Evolutionary conservation across 1,140 invertebrate genomes (phyloP).

Genomic region (Papilio polyxenes): DNA sequence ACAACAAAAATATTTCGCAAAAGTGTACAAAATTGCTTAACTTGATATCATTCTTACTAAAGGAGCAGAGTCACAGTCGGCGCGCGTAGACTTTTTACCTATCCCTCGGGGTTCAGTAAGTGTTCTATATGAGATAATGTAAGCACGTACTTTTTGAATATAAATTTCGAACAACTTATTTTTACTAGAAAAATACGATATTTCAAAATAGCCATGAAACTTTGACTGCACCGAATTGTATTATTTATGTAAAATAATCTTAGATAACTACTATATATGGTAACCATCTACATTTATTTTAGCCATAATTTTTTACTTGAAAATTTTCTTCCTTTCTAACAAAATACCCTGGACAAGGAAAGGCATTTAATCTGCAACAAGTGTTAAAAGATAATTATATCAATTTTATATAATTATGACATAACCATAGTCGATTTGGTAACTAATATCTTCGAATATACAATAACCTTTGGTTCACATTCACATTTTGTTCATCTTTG

Average conservation of each 20-base stretch:
- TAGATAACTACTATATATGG: too few species aligned
- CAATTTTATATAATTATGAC: too few species aligned
- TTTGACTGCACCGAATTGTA: background rate
- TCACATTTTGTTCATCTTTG: too few species aligned
- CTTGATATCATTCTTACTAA: conserved; percentile 19
- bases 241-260: background rate
- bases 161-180: conserved; percentile 4
- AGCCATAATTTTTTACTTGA: too few species aligned
- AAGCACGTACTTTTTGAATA: background rate
- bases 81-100: conserved; percentile 18
- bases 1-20: background rate
- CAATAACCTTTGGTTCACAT: too few species aligned
- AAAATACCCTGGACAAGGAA: too few species aligned
- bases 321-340: too few species aligned
- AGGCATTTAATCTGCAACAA: too few species aligned
- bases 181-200: background rate
- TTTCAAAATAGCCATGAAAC: background rate
- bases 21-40: background rate
- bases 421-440: too few species aligned
- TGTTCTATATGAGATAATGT: conserved; percentile 15
- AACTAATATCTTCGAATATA: too few species aligned
- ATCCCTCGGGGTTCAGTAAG: background rate
- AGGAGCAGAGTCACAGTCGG: background rate
- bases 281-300: too few species aligned
- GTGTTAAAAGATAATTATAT: too few species aligned